Base-by-base conservation (phyloP, 1,140 invertebrate genomes). In the Polypedilum pembai region DNA sequence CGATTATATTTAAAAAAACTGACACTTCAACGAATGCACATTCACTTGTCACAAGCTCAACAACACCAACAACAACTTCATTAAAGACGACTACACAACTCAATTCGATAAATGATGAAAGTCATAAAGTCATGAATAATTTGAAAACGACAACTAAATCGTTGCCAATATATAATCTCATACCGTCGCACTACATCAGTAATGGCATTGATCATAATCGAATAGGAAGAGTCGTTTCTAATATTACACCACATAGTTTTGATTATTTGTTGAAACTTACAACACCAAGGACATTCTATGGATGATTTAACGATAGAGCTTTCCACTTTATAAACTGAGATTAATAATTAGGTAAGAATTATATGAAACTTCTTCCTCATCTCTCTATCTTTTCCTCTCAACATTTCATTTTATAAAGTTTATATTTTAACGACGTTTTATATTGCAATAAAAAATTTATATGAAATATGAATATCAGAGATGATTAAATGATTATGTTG, bases 251-350 rank as follows among this genome's bases (percentile, higher is more conserved):
- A 7, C 65, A 69, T 69, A 69, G 65, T 21, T 18, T 69, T 69
- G 65, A 69, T 3, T 69, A 69, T 69, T 69, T 69, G 20, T 10
- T 69, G 17, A 69, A 20, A 69, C 65, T 69, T 69, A 69, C 65
- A 10, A 69, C 65, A 21, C 65, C 65, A 21, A 18, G 65, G 17
- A 69, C 65, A 69, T 20, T 20, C 7, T 69, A 69, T 10, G 65
- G 65, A 69, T 69, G 12, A 69, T 18, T 15, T 56, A 56, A 15
- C 4, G 4, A n/a, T 56, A 56, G 10, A 56, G n/a, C 12, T 56
- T 56, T 56, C 3, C 15, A 3, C 24, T 33, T 33, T 33, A 33
- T 33, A 33, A 33, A 33, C 24, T 33, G 24, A 33, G 24, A 33
- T 33, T 33, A 33, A 3, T 33, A 33, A 33, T 33, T 33, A 33